These are phyloP conservation scores for Galendromus occidentalis DNA, from an alignment of 1,140 invertebrate genomes.

Conservation along the genomic window DNA sequence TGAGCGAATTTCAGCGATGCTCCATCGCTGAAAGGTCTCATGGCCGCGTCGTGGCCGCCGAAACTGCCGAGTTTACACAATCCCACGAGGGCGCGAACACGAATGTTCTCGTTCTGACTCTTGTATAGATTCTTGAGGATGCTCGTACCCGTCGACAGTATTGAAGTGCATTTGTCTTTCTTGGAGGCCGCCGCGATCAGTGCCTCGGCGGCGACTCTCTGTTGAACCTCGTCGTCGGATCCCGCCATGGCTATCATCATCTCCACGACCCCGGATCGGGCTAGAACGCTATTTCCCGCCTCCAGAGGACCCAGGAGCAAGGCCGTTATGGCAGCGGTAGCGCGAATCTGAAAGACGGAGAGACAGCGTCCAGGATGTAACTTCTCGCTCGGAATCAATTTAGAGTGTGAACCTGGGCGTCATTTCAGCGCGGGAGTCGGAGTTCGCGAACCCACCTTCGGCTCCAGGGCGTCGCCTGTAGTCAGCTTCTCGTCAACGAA, in stretches of 20 bases:
- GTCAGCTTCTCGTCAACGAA: conserved; percentile 44
- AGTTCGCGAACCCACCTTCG: no score
- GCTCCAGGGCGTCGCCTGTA: conserved; percentile 8
- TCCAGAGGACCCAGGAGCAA: conserved; percentile 76
- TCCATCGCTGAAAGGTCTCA: conserved; percentile 81
- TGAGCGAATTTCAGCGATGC: conserved; percentile 77
- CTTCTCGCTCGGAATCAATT: no score
- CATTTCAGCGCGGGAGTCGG: no score
- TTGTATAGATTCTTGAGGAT: conserved; percentile 85
- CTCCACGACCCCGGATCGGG: conserved; percentile 75
- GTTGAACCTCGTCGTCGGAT: conserved; percentile 54
- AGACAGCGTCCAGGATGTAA: no score
- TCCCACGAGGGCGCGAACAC: conserved; percentile 67
- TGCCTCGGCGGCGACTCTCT: conserved; percentile 84
- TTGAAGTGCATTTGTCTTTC: conserved; percentile 81
- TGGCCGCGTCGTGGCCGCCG: conserved; percentile 84
- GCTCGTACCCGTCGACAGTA: conserved; percentile 72
- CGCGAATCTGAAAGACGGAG: conserved; percentile 57
- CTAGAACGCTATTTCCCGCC: conserved; percentile 75
- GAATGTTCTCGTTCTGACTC: conserved; percentile 70
- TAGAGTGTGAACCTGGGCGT: no score
- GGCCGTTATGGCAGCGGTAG: conserved; percentile 68
- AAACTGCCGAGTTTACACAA: conserved; percentile 89
- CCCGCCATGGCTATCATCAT: conserved; percentile 94
- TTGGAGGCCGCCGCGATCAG: conserved; percentile 88